These are phyloP conservation scores for Hormiphora californensis DNA, from an alignment of 37 sponge, comb jelly and placozoan genomes.

Conservation along the genomic window DNA sequence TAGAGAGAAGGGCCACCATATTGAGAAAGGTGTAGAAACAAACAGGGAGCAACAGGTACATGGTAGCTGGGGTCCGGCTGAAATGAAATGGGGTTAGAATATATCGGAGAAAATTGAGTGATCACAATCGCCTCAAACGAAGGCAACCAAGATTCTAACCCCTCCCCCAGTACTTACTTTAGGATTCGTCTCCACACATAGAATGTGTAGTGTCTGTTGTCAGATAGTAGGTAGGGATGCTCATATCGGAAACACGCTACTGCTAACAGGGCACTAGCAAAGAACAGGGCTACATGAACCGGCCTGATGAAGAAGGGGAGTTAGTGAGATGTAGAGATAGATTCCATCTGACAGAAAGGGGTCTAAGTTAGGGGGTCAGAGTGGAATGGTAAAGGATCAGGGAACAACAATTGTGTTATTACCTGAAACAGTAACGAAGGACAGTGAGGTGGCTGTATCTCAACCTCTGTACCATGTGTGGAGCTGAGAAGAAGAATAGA, in stretches of 20 bases:
- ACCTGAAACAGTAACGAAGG: neutral
- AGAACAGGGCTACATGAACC: slow-evolving; percentile 1
- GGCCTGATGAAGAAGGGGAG: neutral
- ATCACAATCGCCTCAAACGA: no score
- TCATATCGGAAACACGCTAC: slow-evolving; percentile 56
- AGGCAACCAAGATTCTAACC: no score
- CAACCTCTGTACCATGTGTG: slow-evolving; percentile 56
- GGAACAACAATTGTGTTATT: no score
- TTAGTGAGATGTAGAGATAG: neutral
- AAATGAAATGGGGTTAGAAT: neutral
- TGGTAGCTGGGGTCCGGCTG: neutral
- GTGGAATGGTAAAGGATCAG: neutral
- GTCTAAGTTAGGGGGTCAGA: neutral
- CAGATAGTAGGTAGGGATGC: slow-evolving; percentile 85
- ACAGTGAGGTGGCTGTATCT: slow-evolving; percentile 31
- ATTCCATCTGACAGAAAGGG: neutral
- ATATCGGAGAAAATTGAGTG: no score
- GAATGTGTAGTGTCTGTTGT: slow-evolving; percentile 93
- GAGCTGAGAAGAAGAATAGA: slow-evolving; percentile 58
- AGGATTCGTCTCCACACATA: slow-evolving; percentile 88
- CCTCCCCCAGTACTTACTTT: slow-evolving; percentile 50
- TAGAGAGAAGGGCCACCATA: neutral
- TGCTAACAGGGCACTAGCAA: slow-evolving; percentile 12
- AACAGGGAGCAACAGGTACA: neutral
- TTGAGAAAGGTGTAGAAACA: slow-evolving; percentile 26